Percentiles rank a stretch among this genome's conserved stretches.
These are phyloP conservation scores for Cephus sareptanus DNA, from an alignment of 2,888 invertebrate species.

Conservation along the genomic window DNA sequence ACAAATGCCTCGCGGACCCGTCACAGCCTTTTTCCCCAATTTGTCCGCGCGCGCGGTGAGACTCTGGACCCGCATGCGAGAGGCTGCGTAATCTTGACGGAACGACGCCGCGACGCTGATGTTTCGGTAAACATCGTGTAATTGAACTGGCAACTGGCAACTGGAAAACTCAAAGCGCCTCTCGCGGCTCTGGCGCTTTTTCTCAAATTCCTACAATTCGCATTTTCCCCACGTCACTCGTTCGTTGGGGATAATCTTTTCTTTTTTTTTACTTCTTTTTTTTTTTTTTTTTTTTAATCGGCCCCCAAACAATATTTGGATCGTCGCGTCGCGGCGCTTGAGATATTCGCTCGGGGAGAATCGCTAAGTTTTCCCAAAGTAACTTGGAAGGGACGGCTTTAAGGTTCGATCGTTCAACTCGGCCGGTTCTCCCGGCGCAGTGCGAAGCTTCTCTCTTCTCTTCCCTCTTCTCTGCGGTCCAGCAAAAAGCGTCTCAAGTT, in stretches of 20 bases:
- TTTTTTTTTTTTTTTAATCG: too few species aligned
- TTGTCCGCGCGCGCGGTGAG: constrained; percentile 33
- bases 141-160: too few species aligned
- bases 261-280: too few species aligned
- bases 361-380: not conserved
- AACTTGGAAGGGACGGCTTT: constrained; percentile 15
- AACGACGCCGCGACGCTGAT: constrained; percentile 37
- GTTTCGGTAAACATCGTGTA: constrained; percentile 30
- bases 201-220: not conserved
- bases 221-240: not conserved
- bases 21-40: constrained; percentile 49
- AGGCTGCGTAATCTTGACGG: constrained; percentile 48
- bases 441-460: too few species aligned
- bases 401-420: constrained; percentile 16
- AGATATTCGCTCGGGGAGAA: not conserved
- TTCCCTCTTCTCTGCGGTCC: constrained; percentile 6
- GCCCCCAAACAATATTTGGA: too few species aligned
- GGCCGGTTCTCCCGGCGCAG: not conserved
- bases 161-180: too few species aligned
- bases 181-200: not conserved
- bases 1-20: constrained; percentile 47
- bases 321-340: not conserved
- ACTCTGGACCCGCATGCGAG: constrained; percentile 44
- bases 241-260: too few species aligned
- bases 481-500: constrained; percentile 32